These are phyloP conservation scores for Selene dorsalis DNA, from an alignment of 2,797 vertebrate species.

Conservation along the genomic window DNA sequence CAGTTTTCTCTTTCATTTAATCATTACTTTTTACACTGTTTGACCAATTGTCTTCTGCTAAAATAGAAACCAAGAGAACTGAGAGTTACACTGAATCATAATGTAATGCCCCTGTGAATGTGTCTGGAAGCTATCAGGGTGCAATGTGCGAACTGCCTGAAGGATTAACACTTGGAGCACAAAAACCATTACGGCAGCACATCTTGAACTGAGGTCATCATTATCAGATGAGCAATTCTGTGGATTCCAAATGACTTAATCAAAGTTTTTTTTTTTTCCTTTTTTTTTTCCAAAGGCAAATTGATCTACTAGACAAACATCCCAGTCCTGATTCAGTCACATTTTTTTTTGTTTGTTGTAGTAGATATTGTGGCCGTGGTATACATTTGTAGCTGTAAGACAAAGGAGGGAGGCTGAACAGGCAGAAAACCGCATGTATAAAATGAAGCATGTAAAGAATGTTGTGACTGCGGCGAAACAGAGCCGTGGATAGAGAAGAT, in stretches of 20 bases:
- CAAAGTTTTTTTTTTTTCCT: conserved; percentile 31
- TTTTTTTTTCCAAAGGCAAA: conserved; percentile 26
- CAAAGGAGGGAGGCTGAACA: conserved; percentile 33
- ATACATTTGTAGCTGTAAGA: conserved; percentile 45
- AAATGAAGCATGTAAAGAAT: conserved; percentile 72
- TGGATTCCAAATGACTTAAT: conserved; percentile 51
- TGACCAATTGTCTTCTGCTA: conserved; percentile 63
- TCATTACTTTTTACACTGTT: conserved; percentile 46
- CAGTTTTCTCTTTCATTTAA: conserved; percentile 63
- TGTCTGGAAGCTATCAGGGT: conserved; percentile 50
- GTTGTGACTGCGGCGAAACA: conserved; percentile 50
- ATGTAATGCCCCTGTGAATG: conserved; percentile 19
- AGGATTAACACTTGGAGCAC: conserved; percentile 68
- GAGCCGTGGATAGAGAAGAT: conserved; percentile 64
- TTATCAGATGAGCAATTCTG: conserved; percentile 62
- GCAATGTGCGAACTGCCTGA: conserved; percentile 56
- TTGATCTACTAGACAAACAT: conserved; percentile 36
- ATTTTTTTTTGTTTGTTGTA: conserved; percentile 43
- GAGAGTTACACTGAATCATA: conserved; percentile 45
- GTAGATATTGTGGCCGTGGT: conserved; percentile 33
- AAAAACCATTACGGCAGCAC: conserved; percentile 58
- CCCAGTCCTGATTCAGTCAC: conserved; percentile 45
- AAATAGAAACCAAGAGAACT: conserved; percentile 44
- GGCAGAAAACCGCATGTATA: conserved; percentile 56
- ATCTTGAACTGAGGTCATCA: conserved; percentile 66